Conservation (phyloP, 2,797 vertebrate species). For the Centroberyx gerrardi region DNA sequence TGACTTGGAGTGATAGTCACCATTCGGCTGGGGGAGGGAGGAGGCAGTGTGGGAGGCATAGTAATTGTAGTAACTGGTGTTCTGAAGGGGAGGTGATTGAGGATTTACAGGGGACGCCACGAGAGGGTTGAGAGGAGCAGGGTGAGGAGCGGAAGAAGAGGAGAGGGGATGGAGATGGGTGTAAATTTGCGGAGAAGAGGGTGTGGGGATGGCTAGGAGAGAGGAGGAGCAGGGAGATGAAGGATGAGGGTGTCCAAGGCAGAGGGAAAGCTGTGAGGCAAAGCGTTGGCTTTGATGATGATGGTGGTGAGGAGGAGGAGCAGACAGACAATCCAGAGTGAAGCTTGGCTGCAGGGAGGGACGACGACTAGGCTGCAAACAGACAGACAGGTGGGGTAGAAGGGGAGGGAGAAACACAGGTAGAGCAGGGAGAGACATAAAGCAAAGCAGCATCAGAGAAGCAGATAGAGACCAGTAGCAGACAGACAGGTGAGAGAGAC, state of each 20-base stretch:
- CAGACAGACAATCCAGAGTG: conserved; percentile 83
- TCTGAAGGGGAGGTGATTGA: conserved; percentile 31
- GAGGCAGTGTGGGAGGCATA: conserved; percentile 29
- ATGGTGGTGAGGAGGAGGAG: conserved; percentile 69
- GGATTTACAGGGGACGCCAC: not conserved
- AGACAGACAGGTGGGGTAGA: conserved; percentile 48
- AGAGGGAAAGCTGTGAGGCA: conserved; percentile 80
- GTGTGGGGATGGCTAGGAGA: conserved; percentile 44
- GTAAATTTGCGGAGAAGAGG: conserved; percentile 49
- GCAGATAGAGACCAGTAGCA: conserved; percentile 15
- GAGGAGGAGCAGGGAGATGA: conserved; percentile 55
- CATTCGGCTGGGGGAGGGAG: not conserved
- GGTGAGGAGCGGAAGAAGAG: conserved; percentile 32
- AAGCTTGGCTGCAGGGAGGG: conserved; percentile 83
- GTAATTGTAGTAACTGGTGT: conserved; percentile 1
- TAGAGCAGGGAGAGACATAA: conserved; percentile 58
- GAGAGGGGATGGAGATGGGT: conserved; percentile 31
- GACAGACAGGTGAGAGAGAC: conserved; percentile 30
- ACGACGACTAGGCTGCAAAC: conserved; percentile 80
- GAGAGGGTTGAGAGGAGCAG: not conserved
- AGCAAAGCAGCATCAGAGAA: conserved; percentile 24
- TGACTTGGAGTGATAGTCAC: conserved; percentile 6
- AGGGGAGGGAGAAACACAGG: conserved; percentile 53
- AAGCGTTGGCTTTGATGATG: conserved; percentile 68
- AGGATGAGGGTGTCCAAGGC: conserved; percentile 70